phyloP scores from a whole-genome alignment of 2,888 invertebrate genomes.

The Cabera pusaria region DNA sequence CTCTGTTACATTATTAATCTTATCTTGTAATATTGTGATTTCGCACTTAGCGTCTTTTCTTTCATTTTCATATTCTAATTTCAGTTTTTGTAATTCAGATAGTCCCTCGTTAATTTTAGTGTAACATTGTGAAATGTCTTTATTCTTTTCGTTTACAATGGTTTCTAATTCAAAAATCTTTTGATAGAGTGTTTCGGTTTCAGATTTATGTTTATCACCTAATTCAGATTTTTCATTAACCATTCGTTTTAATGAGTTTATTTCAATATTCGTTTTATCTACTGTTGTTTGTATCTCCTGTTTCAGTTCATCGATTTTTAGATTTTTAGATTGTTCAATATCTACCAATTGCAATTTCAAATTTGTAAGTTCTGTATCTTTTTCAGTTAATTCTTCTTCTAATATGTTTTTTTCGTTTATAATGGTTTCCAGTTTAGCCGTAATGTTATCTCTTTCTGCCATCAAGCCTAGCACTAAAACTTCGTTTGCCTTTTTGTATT shows the following conservation, averaged over 20 bases:
- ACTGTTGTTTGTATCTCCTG: conserved; percentile 32
- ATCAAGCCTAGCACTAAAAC: conserved; percentile 30
- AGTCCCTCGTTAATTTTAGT: conserved; percentile 36
- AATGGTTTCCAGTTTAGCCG: conserved; percentile 31
- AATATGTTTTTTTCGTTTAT: conserved; percentile 33
- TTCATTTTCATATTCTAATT: conserved; percentile 69
- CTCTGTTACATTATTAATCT: conserved; percentile 60
- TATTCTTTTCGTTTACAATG: conserved; percentile 37
- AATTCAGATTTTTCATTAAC: conserved; percentile 42
- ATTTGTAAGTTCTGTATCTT: conserved; percentile 35
- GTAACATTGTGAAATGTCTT: conserved; percentile 40
- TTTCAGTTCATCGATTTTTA: conserved; percentile 40
- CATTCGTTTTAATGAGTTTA: conserved; percentile 37
- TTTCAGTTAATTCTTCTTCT: conserved; percentile 33
- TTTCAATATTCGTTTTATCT: conserved; percentile 40
- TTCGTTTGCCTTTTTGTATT: conserved; percentile 35
- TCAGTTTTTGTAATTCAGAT: conserved; percentile 43
- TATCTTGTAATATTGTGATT: conserved; percentile 59
- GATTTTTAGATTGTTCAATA: conserved; percentile 38
- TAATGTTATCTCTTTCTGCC: conserved; percentile 32
- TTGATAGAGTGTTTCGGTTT: conserved; percentile 37
- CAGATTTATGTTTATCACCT: conserved; percentile 36
- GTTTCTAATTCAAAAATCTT: conserved; percentile 41
- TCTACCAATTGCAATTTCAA: conserved; percentile 39
- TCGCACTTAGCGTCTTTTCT: conserved; percentile 67